A percentile compares a stretch with the other conserved stretches of the same genome.
Evolutionary conservation across 2,888 invertebrate genomes (phyloP).

Genomic region (Andrena minutula): DNA sequence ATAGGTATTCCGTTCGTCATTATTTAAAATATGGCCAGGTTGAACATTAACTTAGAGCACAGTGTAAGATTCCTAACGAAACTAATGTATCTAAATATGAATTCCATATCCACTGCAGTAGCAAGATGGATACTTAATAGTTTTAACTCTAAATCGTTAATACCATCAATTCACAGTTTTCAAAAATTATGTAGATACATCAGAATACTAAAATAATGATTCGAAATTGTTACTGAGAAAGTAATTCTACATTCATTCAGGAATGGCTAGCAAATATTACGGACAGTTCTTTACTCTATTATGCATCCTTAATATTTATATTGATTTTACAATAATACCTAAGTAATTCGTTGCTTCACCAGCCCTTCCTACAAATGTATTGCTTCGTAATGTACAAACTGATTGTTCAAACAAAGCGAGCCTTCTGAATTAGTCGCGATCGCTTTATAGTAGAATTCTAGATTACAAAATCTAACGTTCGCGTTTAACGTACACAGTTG

Average conservation of each 20-base stretch:
- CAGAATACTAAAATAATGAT: constrained; percentile 51
- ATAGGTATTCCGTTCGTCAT: constrained; percentile 9
- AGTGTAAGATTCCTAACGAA: constrained; percentile 39
- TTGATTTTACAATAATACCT: constrained; percentile 16
- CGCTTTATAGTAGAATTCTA: background rate
- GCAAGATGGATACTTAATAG: constrained; percentile 31
- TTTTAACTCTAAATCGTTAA: constrained; percentile 37
- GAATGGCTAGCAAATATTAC: constrained; percentile 57
- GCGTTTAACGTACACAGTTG: constrained; percentile 17
- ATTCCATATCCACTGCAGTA: constrained; percentile 37
- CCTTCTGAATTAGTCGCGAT: background rate
- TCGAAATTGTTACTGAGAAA: constrained; percentile 40
- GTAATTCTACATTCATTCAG: constrained; percentile 47
- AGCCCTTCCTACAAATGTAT: constrained; percentile 54
- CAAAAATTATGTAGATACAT: constrained; percentile 63
- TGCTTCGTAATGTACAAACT: constrained; percentile 14
- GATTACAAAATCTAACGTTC: background rate
- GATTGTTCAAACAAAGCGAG: constrained; percentile 51
- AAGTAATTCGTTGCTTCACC: constrained; percentile 15
- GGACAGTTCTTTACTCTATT: background rate
- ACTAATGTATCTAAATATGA: constrained; percentile 69
- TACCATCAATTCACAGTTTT: constrained; percentile 29
- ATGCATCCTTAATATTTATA: constrained; percentile 26
- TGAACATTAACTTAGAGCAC: constrained; percentile 46
- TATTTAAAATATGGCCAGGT: constrained; percentile 59